These are phyloP conservation scores for Sebastes reedi DNA, from an alignment of 2,797 vertebrate species.

Conservation along the genomic window DNA sequence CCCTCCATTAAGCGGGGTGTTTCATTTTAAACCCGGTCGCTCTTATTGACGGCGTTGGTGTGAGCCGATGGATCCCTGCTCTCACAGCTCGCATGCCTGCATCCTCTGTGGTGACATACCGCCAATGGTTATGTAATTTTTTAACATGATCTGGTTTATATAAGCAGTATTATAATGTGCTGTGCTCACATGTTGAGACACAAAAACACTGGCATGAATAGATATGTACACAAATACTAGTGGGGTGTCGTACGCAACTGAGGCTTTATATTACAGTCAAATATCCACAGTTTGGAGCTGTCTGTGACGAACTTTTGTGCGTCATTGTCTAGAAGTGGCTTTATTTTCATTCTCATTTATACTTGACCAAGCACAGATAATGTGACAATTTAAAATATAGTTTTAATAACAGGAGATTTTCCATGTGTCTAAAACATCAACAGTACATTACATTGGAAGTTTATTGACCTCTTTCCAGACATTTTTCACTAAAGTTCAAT, in stretches of 20 bases:
- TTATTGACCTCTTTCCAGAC: not conserved
- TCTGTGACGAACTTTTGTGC: not conserved
- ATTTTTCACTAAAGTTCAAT: not conserved
- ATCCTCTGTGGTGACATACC: not conserved
- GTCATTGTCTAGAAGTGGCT: not conserved
- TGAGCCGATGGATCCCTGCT: conserved; percentile 44
- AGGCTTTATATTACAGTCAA: not conserved
- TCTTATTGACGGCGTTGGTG: conserved; percentile 37
- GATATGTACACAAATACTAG: not conserved
- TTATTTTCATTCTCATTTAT: not conserved
- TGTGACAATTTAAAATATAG: not conserved
- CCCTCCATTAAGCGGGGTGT: conserved; percentile 57
- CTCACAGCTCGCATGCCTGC: conserved; percentile 14
- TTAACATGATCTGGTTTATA: conserved; percentile 20
- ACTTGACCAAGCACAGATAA: not conserved
- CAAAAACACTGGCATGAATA: not conserved
- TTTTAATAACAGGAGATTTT: not conserved
- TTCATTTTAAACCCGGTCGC: conserved; percentile 61
- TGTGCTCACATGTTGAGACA: not conserved
- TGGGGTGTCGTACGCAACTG: not conserved
- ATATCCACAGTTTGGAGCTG: not conserved
- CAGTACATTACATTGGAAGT: not conserved
- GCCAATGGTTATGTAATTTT: conserved; percentile 21
- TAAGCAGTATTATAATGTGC: conserved; percentile 24
- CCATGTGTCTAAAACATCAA: not conserved